Evolutionary conservation across 1,140 invertebrate species (phyloP).

Genomic region (Pachypsylla venusta): DNA sequence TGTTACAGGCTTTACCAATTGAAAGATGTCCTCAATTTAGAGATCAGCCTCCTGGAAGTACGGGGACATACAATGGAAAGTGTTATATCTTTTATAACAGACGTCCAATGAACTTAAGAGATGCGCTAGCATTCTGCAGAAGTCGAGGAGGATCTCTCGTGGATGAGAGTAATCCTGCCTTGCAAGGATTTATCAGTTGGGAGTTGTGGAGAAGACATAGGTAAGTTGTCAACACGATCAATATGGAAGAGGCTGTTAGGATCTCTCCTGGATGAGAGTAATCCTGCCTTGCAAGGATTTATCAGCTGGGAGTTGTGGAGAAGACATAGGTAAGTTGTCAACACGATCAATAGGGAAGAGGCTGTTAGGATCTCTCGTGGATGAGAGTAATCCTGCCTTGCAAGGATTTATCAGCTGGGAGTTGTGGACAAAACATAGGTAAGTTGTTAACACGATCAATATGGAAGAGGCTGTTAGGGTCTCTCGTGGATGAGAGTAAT

Average conservation of each 20-base stretch:
- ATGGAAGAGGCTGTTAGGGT: too few species aligned
- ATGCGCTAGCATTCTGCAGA: conserved; percentile 65
- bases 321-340: conserved; percentile 49
- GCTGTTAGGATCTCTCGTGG: too few species aligned
- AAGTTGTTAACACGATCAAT: too few species aligned
- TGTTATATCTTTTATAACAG: conserved; percentile 91
- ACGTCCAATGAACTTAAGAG: conserved; percentile 64
- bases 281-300: conserved; percentile 84
- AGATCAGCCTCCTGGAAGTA: conserved; percentile 79
- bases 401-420: too few species aligned
- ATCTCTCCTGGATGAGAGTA: conserved; percentile 79
- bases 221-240: too few species aligned
- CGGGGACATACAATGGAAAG: conserved; percentile 88
- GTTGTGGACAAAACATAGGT: too few species aligned
- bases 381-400: too few species aligned
- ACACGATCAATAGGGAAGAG: too few species aligned
- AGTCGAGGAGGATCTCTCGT: conserved; percentile 66
- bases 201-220: conserved; percentile 80
- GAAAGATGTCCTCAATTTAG: conserved; percentile 84
- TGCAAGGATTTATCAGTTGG: conserved; percentile 90
- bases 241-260: too few species aligned
- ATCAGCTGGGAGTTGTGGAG: conserved; percentile 89
- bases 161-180: conserved; percentile 82
- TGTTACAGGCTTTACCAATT: conserved; percentile 59
- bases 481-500: conserved; percentile 81